Evolutionary conservation across 2,888 invertebrate species (phyloP).

Genomic region (Spodoptera littoralis): DNA sequence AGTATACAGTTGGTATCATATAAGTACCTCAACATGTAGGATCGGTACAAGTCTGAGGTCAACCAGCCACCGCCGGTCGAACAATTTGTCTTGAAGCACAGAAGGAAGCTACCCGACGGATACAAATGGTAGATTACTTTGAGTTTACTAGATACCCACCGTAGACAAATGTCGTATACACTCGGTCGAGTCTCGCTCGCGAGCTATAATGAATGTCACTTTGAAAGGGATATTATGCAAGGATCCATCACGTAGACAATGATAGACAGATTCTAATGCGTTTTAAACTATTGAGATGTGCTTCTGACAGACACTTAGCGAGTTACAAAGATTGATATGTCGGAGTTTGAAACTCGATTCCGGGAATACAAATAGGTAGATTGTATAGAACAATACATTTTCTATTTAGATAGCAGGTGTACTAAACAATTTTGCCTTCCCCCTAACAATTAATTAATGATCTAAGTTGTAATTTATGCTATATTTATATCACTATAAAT

Average conservation of each 20-base stretch:
- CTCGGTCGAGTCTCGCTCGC: conserved; percentile 56
- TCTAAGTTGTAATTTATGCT: no score
- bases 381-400: conserved; percentile 10
- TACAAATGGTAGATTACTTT: conserved; percentile 80
- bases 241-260: conserved; percentile 60
- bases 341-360: conserved; percentile 19
- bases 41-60: conserved; percentile 60
- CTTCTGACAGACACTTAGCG: conserved; percentile 39
- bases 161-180: conserved; percentile 71
- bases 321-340: conserved; percentile 49
- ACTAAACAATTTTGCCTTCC: background rate
- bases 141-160: conserved; percentile 70
- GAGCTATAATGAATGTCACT: conserved; percentile 71
- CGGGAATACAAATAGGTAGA: conserved; percentile 9
- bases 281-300: conserved; percentile 61
- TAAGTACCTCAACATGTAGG: conserved; percentile 18
- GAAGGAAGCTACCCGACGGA: conserved; percentile 72
- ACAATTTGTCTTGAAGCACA: conserved; percentile 71
- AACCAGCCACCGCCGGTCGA: conserved; percentile 62
- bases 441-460: no score
- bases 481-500: no score
- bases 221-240: conserved; percentile 73
- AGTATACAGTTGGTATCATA: conserved; percentile 6
- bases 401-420: conserved; percentile 1
- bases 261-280: conserved; percentile 64